A percentile compares a stretch with the other conserved stretches of the same genome.
phyloP scores from a whole-genome alignment of 2,888 invertebrate genomes.

The Gandaritis pyraliata region DNA sequence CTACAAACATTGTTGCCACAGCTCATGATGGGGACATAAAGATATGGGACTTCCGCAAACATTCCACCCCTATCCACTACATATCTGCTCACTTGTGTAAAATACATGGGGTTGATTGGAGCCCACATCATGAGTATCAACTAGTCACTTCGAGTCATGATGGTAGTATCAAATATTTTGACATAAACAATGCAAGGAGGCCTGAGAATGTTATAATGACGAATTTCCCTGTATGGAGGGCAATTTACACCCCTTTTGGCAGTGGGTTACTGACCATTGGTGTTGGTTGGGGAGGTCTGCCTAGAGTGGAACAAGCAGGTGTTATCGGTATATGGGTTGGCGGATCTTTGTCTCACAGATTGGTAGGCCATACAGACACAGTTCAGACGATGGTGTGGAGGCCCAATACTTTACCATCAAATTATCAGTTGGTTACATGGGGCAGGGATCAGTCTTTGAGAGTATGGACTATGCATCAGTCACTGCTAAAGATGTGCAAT shows the following conservation, averaged over 20 bases:
- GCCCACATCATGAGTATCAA: constrained; percentile 92
- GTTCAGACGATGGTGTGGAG: constrained; percentile 98
- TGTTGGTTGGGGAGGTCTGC: constrained; percentile 92
- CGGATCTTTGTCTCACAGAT: constrained; percentile 91
- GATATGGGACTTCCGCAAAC: constrained; percentile 97
- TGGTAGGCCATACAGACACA: constrained; percentile 97
- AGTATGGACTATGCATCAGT: constrained; percentile 95
- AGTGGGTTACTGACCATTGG: constrained; percentile 96
- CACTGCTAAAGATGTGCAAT: constrained; percentile 91
- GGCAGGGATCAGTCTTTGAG: constrained; percentile 96
- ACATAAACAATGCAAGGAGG: constrained; percentile 92
- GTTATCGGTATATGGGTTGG: constrained; percentile 83
- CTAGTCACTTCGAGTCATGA: constrained; percentile 97
- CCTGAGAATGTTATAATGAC: constrained; percentile 94
- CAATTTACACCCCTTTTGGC: constrained; percentile 96
- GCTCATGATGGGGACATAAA: constrained; percentile 98
- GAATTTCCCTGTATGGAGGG: constrained; percentile 95
- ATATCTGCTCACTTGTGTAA: constrained; percentile 95
- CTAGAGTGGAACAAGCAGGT: constrained; percentile 91
- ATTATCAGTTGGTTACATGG: constrained; percentile 96
- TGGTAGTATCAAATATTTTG: constrained; percentile 97
- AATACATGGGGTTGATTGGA: constrained; percentile 98
- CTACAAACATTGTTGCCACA: constrained; percentile 93
- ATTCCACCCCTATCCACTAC: constrained; percentile 94
- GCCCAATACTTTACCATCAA: constrained; percentile 86